Percentiles rank a stretch among this genome's conserved stretches.
Evolutionary conservation across 92 coral and sea anemone species (phyloP).

Genomic region (Siderastrea siderea): DNA sequence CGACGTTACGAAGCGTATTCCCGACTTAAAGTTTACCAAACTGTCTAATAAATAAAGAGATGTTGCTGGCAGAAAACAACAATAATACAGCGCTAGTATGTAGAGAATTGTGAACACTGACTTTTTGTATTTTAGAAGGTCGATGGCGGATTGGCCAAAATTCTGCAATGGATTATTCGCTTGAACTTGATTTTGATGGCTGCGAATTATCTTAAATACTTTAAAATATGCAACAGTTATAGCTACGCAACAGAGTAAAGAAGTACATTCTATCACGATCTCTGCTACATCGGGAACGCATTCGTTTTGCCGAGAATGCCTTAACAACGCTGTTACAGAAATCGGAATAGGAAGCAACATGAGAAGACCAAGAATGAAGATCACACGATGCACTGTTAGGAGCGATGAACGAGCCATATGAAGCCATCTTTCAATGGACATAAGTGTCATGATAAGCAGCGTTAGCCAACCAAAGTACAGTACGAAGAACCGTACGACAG

Average conservation of each 20-base stretch:
- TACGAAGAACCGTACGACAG: background rate
- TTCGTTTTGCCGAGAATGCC: background rate
- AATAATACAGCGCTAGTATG: background rate
- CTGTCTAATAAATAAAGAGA: background rate
- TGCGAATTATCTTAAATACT: conserved; percentile 5
- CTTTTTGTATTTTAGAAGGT: conserved; percentile 2
- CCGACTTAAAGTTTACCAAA: background rate
- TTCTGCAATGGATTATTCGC: background rate
- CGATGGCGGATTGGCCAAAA: background rate
- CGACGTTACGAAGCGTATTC: background rate
- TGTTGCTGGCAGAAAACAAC: background rate
- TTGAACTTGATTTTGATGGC: background rate
- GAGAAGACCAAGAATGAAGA: background rate
- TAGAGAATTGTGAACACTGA: conserved; percentile 6
- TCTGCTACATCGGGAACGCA: background rate
- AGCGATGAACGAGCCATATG: conserved; percentile 11
- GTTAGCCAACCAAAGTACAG: background rate
- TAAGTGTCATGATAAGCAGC: background rate
- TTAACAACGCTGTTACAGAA: background rate
- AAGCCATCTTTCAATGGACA: conserved; percentile 26
- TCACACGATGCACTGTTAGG: background rate
- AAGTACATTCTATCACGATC: background rate
- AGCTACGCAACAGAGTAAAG: background rate
- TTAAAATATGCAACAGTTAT: background rate
- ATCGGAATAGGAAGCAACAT: background rate